Percentiles rank a stretch among this genome's conserved stretches.
These are phyloP conservation scores for Apis cerana DNA, from an alignment of 1,140 invertebrate genomes.

Conservation along the genomic window DNA sequence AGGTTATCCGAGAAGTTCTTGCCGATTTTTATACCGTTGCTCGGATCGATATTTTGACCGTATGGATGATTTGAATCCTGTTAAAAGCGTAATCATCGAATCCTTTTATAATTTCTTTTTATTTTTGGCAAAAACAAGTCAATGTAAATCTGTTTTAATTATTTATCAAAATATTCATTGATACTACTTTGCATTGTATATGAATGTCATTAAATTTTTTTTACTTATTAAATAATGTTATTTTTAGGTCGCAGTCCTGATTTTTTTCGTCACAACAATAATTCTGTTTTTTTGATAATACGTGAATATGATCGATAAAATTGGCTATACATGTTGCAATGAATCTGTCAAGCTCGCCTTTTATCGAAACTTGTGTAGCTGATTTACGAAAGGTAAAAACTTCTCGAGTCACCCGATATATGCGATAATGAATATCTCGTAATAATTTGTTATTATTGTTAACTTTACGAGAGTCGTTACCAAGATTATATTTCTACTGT, in stretches of 20 bases:
- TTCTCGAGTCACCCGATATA: slow-evolving; percentile 34
- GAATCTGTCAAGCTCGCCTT: too few species aligned
- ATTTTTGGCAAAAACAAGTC: not conserved
- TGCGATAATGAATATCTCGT: slow-evolving; percentile 70
- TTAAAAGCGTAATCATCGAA: not conserved
- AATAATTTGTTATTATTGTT: slow-evolving; percentile 79
- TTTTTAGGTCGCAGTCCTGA: too few species aligned
- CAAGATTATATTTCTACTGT: slow-evolving; percentile 78
- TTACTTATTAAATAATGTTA: not conserved
- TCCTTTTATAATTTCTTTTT: not conserved
- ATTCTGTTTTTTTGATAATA: not conserved
- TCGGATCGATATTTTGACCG: not conserved
- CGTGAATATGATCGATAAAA: not conserved
- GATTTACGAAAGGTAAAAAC: not conserved
- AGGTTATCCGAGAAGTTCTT: slow-evolving; percentile 14
- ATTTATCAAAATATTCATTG: not conserved
- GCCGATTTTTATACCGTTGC: not conserved
- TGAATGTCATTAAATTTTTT: not conserved
- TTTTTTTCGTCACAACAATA: not conserved
- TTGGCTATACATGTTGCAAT: too few species aligned
- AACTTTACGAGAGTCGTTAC: slow-evolving; percentile 76
- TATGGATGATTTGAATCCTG: not conserved
- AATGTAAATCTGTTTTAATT: not conserved
- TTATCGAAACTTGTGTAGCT: too few species aligned
- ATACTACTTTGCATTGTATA: not conserved